Evolutionary conservation across 2,113 vertebrate genomes (phyloP).

Genomic region (Mus pahari): DNA sequence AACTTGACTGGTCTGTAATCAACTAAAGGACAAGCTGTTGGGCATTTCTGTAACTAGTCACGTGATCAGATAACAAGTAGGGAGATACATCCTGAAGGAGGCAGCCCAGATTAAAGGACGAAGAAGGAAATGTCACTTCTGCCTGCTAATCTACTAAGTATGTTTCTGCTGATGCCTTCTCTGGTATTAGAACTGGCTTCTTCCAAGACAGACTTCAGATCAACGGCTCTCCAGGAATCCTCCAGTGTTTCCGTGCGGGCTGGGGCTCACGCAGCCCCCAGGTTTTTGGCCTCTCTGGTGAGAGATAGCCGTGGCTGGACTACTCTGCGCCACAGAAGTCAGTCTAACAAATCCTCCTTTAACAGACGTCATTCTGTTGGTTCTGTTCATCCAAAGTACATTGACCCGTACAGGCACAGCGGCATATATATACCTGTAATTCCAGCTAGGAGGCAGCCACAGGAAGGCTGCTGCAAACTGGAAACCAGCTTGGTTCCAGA

Average conservation of each 20-base stretch:
- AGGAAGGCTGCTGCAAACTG: not conserved
- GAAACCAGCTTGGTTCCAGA: not conserved
- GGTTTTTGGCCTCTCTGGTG: not conserved
- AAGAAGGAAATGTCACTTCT: not conserved
- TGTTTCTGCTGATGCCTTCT: not conserved
- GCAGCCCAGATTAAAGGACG: not conserved
- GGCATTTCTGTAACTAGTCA: not conserved
- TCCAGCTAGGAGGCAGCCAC: not conserved
- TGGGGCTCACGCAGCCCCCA: too few relatives aligned
- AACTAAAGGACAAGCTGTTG: not conserved
- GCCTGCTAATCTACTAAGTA: not conserved
- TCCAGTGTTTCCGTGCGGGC: not conserved
- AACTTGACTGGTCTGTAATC: not conserved
- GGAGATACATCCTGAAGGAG: not conserved
- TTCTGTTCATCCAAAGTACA: not conserved
- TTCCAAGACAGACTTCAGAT: not conserved
- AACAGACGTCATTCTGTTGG: not conserved
- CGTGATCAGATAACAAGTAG: not conserved
- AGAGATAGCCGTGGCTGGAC: not conserved
- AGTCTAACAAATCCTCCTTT: not conserved
- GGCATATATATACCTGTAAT: not conserved
- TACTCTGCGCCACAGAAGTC: not conserved
- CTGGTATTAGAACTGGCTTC: not conserved
- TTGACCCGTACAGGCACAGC: not conserved
- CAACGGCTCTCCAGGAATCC: not conserved